These are phyloP conservation scores for Falco columbarius DNA, from an alignment of 2,797 vertebrate species.

Conservation along the genomic window DNA sequence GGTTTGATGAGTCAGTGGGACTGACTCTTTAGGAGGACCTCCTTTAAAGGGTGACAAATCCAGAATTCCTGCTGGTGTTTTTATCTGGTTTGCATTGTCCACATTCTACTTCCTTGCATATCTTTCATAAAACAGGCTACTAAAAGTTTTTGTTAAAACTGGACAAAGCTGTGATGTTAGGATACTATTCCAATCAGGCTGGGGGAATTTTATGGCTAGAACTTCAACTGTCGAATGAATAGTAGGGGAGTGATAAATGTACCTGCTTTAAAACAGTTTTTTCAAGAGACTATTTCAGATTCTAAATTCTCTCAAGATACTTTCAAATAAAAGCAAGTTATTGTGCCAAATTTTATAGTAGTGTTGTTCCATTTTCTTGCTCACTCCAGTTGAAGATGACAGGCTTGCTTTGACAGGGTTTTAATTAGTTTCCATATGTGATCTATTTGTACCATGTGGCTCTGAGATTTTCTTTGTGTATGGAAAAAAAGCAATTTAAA, in stretches of 20 bases:
- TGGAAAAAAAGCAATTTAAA: constrained; percentile 31
- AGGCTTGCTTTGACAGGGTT: constrained; percentile 65
- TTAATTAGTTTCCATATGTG: constrained; percentile 78
- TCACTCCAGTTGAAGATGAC: constrained; percentile 54
- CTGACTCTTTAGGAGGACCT: fast-evolving
- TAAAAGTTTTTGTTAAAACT: neutral
- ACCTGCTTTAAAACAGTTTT: neutral
- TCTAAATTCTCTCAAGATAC: neutral
- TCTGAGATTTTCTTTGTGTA: constrained; percentile 57
- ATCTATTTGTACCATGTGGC: constrained; percentile 62
- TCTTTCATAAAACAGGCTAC: neutral
- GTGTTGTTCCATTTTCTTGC: constrained; percentile 52
- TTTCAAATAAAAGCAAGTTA: constrained; percentile 44
- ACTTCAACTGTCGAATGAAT: neutral
- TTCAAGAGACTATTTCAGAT: neutral
- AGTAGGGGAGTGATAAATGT: neutral
- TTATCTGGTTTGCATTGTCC: neutral
- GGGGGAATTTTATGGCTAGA: neutral
- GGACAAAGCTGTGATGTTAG: neutral
- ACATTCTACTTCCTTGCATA: neutral
- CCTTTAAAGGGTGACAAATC: neutral
- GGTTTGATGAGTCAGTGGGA: neutral
- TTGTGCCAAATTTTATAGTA: constrained; percentile 43
- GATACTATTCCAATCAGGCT: neutral
- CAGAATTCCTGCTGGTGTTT: neutral